Evolutionary conservation across 2,888 invertebrate species (phyloP).

Genomic region (Melinopterus prodromus): DNA sequence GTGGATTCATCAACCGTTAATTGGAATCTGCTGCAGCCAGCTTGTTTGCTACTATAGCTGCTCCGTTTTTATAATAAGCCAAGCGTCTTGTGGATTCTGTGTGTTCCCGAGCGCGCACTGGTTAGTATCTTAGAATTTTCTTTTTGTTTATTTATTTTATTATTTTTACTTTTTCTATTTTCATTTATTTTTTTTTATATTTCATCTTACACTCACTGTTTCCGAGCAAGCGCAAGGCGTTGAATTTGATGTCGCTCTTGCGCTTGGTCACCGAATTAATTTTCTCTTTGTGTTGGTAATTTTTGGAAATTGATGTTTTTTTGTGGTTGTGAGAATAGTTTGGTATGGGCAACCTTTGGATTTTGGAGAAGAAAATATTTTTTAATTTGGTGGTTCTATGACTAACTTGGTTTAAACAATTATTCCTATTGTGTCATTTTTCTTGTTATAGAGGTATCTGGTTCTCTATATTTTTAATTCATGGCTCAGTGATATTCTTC

Average conservation of each 20-base stretch:
- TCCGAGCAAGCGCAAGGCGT: not conserved
- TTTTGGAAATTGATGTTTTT: not conserved
- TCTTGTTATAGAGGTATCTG: too few species aligned
- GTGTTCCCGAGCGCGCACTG: slow-evolving; percentile 54
- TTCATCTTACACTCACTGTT: not conserved
- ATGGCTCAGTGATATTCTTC: too few species aligned
- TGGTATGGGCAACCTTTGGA: not conserved
- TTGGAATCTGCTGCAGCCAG: slow-evolving; percentile 57
- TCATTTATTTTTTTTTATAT: not conserved
- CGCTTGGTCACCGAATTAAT: not conserved
- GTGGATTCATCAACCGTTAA: slow-evolving; percentile 47
- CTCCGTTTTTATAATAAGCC: slow-evolving; percentile 50
- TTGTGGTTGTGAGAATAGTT: slow-evolving; percentile 11
- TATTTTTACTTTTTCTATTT: slow-evolving; percentile 21
- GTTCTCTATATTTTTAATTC: too few species aligned
- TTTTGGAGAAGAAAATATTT: not conserved
- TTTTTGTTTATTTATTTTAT: slow-evolving; percentile 39
- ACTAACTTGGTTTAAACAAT: not conserved
- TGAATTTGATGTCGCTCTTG: not conserved
- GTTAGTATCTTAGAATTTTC: slow-evolving; percentile 51
- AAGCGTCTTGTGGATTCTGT: slow-evolving; percentile 54
- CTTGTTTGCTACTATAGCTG: slow-evolving; percentile 52
- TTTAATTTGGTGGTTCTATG: not conserved
- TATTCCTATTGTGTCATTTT: too few species aligned
- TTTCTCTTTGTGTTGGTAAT: not conserved